Evolutionary conservation across 2,888 invertebrate species (phyloP).

Genomic region (Melanargia galathea): DNA sequence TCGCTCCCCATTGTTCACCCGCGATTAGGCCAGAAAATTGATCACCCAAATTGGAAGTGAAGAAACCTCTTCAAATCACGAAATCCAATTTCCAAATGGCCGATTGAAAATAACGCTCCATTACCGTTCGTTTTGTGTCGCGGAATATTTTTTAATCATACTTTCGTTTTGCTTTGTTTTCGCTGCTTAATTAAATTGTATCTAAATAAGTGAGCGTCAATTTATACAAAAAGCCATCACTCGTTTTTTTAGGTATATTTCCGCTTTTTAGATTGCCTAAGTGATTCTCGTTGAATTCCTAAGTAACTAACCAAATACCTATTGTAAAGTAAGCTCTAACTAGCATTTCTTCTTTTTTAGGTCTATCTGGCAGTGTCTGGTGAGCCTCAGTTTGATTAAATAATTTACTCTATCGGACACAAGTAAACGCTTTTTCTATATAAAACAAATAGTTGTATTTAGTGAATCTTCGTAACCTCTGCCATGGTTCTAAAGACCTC

Average conservation of each 20-base stretch:
- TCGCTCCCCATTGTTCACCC: conserved; percentile 73
- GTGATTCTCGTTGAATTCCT: too few species aligned
- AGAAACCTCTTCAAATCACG: conserved; percentile 53
- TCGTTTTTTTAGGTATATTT: too few species aligned
- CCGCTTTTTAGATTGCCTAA: background rate
- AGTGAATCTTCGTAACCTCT: too few species aligned
- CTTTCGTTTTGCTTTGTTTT: conserved; percentile 9
- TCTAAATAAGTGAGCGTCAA: background rate
- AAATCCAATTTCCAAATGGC: conserved; percentile 46
- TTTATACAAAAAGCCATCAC: background rate
- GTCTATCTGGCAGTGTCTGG: too few species aligned
- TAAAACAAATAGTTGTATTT: too few species aligned
- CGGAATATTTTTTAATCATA: conserved; percentile 12
- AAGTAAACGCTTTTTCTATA: too few species aligned
- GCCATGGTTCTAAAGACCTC: too few species aligned
- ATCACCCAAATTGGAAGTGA: conserved; percentile 53
- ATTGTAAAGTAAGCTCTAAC: too few species aligned
- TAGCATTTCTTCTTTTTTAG: too few species aligned
- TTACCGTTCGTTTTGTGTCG: conserved; percentile 28
- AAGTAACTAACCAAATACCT: too few species aligned
- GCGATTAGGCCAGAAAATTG: conserved; percentile 51
- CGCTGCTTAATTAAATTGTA: conserved; percentile 2
- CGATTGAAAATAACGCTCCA: conserved; percentile 39
- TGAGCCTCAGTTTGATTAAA: too few species aligned
- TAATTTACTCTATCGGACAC: too few species aligned